These are phyloP conservation scores for Nebria ingens DNA, from an alignment of 1,140 invertebrate species.

Conservation along the genomic window DNA sequence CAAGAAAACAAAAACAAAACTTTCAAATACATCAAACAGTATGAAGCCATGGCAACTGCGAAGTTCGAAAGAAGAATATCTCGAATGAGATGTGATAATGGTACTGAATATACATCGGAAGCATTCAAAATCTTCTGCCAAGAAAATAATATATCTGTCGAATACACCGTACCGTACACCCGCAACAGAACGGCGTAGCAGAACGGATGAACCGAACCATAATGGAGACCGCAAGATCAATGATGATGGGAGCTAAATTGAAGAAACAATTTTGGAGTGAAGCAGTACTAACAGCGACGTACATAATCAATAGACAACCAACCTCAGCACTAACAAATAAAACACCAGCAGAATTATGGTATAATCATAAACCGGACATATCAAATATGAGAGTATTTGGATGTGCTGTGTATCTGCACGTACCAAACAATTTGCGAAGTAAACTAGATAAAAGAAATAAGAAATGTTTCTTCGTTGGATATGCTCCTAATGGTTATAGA, in stretches of 20 bases:
- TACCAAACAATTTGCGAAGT: constrained; percentile 18
- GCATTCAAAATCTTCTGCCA: constrained; percentile 13
- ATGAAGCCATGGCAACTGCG: constrained; percentile 16
- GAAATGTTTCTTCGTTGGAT: constrained; percentile 11
- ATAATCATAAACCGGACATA: constrained; percentile 17
- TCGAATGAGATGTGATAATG: constrained; percentile 18
- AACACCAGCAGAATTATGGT: constrained; percentile 30
- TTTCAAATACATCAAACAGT: constrained; percentile 22
- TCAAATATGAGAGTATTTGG: constrained; percentile 27
- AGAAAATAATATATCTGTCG: constrained; percentile 19
- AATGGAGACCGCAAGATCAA: constrained; percentile 27
- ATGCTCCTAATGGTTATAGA: constrained; percentile 11
- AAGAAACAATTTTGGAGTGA: constrained; percentile 32
- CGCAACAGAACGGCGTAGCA: constrained; percentile 36
- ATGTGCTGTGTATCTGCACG: constrained; percentile 21
- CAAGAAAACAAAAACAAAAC: constrained; percentile 29
- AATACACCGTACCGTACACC: constrained; percentile 29
- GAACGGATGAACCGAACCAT: constrained; percentile 33
- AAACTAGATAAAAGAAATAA: constrained; percentile 18
- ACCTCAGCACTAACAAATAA: constrained; percentile 18
- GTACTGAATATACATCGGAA: constrained; percentile 17
- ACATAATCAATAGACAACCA: constrained; percentile 17
- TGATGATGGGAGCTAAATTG: constrained; percentile 29
- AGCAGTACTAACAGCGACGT: constrained; percentile 25
- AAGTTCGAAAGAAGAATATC: constrained; percentile 14